These are phyloP conservation scores for Gibbula magus DNA, from an alignment of 2,888 invertebrate species.

Conservation along the genomic window DNA sequence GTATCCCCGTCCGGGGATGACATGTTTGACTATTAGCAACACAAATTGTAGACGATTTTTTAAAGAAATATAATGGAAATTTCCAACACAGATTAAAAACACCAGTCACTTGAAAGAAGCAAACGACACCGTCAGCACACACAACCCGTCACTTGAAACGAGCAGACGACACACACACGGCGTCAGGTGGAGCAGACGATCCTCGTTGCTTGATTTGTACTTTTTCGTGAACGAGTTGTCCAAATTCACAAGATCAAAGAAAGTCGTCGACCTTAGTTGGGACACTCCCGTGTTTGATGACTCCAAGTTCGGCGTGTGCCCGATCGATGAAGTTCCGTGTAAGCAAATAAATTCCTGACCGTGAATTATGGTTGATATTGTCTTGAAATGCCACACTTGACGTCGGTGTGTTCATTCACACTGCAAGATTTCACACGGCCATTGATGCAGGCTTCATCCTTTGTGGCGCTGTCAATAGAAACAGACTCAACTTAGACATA, in stretches of 20 bases:
- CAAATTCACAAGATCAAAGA: background rate
- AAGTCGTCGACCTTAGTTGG: background rate
- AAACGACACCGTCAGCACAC: too few species aligned
- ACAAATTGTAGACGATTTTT: too few species aligned
- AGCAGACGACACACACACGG: too few species aligned
- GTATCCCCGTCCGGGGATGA: background rate
- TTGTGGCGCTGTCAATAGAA: slow-evolving; percentile 4
- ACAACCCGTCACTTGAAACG: too few species aligned
- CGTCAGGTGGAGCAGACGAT: background rate
- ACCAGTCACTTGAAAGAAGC: too few species aligned
- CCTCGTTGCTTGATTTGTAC: background rate
- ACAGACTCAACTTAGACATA: background rate
- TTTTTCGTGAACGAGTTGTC: background rate
- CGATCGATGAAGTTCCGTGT: background rate
- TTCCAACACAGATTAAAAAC: too few species aligned
- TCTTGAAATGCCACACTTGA: background rate
- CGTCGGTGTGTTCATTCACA: background rate
- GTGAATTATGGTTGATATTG: background rate
- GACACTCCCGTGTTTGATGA: background rate
- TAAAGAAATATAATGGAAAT: too few species aligned
- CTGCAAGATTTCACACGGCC: background rate
- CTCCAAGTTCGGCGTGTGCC: background rate
- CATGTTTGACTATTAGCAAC: background rate
- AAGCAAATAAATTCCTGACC: background rate
- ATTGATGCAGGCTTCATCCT: background rate